These are phyloP conservation scores for Salarias fasciatus DNA, from an alignment of 2,797 vertebrate species.

Conservation along the genomic window DNA sequence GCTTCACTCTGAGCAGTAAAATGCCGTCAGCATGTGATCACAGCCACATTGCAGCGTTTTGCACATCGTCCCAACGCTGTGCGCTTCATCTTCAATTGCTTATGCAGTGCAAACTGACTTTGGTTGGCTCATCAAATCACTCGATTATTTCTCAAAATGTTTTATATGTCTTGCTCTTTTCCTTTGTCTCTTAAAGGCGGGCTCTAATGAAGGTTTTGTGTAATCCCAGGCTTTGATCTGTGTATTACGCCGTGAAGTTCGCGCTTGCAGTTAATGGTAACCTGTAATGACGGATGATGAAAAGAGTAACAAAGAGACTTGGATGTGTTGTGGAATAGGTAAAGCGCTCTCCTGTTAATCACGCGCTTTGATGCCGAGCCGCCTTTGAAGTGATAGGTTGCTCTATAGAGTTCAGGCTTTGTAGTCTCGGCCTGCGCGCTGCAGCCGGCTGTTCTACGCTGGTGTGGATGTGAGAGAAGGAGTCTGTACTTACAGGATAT, in stretches of 20 bases:
- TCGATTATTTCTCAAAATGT: too few species aligned
- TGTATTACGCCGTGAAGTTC: constrained; percentile 1
- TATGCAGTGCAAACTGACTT: too few species aligned
- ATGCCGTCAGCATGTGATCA: too few species aligned
- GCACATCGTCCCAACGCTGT: too few species aligned
- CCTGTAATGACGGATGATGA: constrained; percentile 35
- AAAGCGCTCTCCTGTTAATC: constrained; percentile 33
- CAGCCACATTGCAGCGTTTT: too few species aligned
- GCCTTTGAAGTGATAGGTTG: constrained; percentile 32
- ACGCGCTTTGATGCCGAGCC: constrained; percentile 41
- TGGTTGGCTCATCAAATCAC: too few species aligned
- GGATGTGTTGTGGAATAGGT: constrained; percentile 17
- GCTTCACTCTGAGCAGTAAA: too few species aligned
- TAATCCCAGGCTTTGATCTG: constrained; percentile 36
- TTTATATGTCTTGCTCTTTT: too few species aligned
- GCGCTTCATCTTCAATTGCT: too few species aligned
- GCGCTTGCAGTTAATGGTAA: constrained; percentile 23
- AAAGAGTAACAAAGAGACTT: constrained; percentile 26
- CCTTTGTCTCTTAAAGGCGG: neutral
- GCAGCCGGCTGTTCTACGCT: rapidly evolving
- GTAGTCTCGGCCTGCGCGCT: neutral
- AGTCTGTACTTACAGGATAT: neutral
- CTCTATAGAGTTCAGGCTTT: constrained; percentile 5
- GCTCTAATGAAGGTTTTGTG: constrained; percentile 2
- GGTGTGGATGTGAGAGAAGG: neutral